phyloP scores from a whole-genome alignment of 2,113 vertebrate genomes.

The Asarcornis scutulata region DNA sequence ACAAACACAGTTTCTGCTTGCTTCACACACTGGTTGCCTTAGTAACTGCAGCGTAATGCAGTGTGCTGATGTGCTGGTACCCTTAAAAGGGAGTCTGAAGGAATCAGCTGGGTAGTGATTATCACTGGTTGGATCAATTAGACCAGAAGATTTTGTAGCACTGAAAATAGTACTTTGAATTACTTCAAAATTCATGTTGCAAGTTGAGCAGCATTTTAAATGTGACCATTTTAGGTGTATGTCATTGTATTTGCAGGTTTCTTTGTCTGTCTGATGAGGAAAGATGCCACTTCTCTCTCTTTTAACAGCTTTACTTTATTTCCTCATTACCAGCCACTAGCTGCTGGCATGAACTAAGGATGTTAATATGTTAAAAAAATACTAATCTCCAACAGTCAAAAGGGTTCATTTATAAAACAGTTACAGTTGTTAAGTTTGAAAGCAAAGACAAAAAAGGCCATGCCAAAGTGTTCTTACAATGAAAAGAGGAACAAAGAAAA shows the following conservation, averaged over 20 bases:
- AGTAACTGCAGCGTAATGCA: not conserved
- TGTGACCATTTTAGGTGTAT: not conserved
- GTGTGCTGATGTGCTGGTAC: not conserved
- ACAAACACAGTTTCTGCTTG: not conserved
- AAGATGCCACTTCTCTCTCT: not conserved
- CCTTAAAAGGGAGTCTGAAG: not conserved
- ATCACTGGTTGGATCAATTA: slow-evolving; percentile 10
- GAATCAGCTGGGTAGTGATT: slow-evolving; percentile 13
- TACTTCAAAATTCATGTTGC: not conserved
- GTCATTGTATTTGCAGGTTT: not conserved
- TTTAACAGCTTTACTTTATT: not conserved
- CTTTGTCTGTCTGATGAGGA: not conserved
- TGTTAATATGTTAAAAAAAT: not conserved
- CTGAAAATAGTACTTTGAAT: slow-evolving; percentile 1
- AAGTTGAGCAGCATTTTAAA: not conserved
- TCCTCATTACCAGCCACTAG: not conserved
- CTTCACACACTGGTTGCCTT: slow-evolving; percentile 25
- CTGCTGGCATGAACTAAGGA: not conserved
- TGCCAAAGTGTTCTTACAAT: not conserved
- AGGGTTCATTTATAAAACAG: not conserved
- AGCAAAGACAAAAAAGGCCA: not conserved
- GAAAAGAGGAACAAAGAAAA: not conserved
- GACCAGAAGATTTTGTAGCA: not conserved
- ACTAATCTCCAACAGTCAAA: not conserved
- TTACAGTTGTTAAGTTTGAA: not conserved